Evolutionary conservation across 2,797 vertebrate species (phyloP).

Genomic region (Gouania willdenowi): DNA sequence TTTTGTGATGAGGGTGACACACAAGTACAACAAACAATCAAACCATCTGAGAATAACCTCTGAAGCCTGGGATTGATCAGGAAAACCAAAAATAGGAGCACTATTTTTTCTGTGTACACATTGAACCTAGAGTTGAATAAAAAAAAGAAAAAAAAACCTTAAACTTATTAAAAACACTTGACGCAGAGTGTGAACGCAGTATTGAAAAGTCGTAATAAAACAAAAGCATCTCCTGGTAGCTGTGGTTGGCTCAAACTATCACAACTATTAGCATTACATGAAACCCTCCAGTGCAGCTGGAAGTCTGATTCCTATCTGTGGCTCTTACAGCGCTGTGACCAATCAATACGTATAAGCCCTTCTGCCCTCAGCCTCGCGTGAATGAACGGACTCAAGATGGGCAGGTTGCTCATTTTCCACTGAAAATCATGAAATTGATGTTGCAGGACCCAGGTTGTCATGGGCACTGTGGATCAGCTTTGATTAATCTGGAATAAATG

Average conservation of each 20-base stretch:
- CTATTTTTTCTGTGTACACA: slow-evolving; percentile 3
- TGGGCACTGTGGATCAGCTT: too few species aligned
- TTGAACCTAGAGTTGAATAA: not conserved
- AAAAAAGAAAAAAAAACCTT: not conserved
- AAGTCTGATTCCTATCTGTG: slow-evolving; percentile 34
- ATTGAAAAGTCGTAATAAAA: not conserved
- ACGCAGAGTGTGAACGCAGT: too few species aligned
- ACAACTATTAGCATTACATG: slow-evolving; percentile 13
- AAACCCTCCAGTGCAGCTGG: slow-evolving; percentile 32
- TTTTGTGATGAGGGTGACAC: not conserved
- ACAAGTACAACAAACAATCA: slow-evolving; percentile 8
- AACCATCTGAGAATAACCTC: not conserved
- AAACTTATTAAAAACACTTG: not conserved
- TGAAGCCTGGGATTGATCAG: slow-evolving; percentile 9
- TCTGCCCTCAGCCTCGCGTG: slow-evolving; percentile 9
- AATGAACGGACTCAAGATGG: slow-evolving; percentile 22
- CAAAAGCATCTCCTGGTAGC: slow-evolving; percentile 19
- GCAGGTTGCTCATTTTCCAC: slow-evolving; percentile 20
- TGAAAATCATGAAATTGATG: slow-evolving; percentile 25
- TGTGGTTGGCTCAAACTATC: slow-evolving; percentile 5
- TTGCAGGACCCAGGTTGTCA: too few species aligned
- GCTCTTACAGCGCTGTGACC: slow-evolving; percentile 41
- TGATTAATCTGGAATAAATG: too few species aligned
- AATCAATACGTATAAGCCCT: slow-evolving; percentile 48
- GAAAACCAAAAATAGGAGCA: slow-evolving; percentile 6